phyloP scores from a whole-genome alignment of 2,113 vertebrate species.

The Equus przewalskii region DNA sequence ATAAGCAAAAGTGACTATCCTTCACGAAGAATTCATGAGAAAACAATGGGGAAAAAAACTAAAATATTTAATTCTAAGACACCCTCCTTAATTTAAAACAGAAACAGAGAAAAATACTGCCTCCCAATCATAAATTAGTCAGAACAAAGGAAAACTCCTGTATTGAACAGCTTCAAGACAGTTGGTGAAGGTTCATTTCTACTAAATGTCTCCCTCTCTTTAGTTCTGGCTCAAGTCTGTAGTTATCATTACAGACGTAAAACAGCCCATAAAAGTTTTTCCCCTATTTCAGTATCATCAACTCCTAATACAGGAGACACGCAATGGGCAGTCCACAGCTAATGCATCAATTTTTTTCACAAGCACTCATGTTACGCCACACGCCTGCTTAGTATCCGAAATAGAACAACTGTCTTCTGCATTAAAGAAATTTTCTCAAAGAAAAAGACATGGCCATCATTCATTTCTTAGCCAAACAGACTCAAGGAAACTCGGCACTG shows the following conservation, averaged over 20 bases:
- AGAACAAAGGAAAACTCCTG: slow-evolving; percentile 41
- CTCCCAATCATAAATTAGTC: background rate
- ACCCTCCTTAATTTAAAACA: background rate
- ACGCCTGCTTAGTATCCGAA: slow-evolving; percentile 76
- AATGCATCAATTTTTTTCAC: slow-evolving; percentile 75
- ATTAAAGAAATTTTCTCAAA: slow-evolving; percentile 77
- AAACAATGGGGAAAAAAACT: background rate
- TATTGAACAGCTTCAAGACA: background rate
- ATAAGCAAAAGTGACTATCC: background rate
- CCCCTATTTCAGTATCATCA: slow-evolving; percentile 58
- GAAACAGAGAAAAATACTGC: background rate
- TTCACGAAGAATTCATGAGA: slow-evolving; percentile 33
- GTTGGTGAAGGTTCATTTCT: slow-evolving; percentile 32
- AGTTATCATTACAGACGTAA: slow-evolving; percentile 65
- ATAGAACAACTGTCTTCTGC: slow-evolving; percentile 75
- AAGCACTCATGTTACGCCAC: slow-evolving; percentile 70
- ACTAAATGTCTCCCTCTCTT: slow-evolving; percentile 32
- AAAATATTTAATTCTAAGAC: slow-evolving; percentile 57
- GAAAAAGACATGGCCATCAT: slow-evolving; percentile 82
- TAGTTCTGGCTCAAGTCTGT: slow-evolving; percentile 30
- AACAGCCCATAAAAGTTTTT: slow-evolving; percentile 67
- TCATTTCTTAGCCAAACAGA: slow-evolving; percentile 88
- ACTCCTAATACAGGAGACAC: slow-evolving; percentile 59
- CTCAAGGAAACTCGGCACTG: slow-evolving; percentile 85
- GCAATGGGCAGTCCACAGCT: slow-evolving; percentile 62